These are phyloP conservation scores for Argya squamiceps DNA, from an alignment of 2,797 vertebrate species.

Conservation along the genomic window DNA sequence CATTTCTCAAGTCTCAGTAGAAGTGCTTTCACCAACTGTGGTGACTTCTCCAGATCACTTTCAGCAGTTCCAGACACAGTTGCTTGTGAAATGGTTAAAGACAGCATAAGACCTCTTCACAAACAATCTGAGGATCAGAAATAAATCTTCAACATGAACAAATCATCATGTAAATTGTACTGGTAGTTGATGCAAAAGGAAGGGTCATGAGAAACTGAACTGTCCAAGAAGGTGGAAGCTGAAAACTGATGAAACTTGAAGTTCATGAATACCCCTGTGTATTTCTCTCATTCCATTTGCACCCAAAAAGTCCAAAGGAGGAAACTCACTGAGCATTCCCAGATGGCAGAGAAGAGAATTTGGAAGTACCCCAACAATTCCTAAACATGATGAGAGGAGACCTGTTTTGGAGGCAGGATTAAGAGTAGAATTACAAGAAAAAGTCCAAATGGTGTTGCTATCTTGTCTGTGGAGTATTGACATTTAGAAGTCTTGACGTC, in stretches of 20 bases:
- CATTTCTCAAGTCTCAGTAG: background rate
- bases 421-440: background rate
- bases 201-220: background rate
- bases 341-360: background rate
- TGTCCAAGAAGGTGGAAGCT: background rate
- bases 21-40: background rate
- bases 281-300: background rate
- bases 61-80: background rate
- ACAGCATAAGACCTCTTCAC: background rate
- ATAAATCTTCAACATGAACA: background rate
- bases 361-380: background rate
- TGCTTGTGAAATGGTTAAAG: background rate
- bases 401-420: background rate
- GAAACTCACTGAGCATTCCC: background rate
- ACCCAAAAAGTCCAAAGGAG: background rate
- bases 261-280: background rate
- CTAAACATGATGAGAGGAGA: background rate
- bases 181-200: background rate
- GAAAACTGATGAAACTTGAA: background rate
- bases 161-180: background rate
- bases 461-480: background rate
- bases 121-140: background rate
- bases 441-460: background rate
- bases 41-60: background rate
- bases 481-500: background rate